Conservation (phyloP, 2,888 invertebrate genomes). For the Argyresthia albistria region DNA sequence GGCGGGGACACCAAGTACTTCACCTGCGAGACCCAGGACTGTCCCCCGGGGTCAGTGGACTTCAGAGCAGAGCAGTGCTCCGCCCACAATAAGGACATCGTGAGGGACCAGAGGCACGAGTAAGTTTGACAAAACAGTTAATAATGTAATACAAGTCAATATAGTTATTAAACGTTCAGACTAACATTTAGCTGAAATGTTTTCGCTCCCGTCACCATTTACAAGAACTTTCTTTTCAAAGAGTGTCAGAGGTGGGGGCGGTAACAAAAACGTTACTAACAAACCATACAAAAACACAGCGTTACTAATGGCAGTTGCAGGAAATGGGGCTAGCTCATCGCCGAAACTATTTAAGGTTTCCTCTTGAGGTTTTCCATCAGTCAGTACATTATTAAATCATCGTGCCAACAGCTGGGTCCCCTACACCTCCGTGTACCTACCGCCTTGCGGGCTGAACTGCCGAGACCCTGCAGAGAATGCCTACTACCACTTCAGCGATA, state of each 20-base stretch:
- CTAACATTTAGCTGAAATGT: too few species aligned
- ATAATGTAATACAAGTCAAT: too few species aligned
- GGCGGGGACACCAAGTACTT: constrained; percentile 89
- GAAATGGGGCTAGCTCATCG: too few species aligned
- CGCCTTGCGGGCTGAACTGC: constrained; percentile 92
- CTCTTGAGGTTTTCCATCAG: too few species aligned
- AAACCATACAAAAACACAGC: too few species aligned
- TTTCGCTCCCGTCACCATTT: too few species aligned
- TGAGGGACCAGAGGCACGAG: constrained; percentile 87
- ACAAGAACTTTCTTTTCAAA: too few species aligned
- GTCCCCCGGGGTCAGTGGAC: constrained; percentile 82
- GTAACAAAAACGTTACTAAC: too few species aligned
- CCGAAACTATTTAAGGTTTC: too few species aligned
- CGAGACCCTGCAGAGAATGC: constrained; percentile 93
- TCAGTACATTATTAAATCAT: not conserved
- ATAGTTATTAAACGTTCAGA: too few species aligned
- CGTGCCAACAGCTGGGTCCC: constrained; percentile 82
- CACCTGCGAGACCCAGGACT: constrained; percentile 94
- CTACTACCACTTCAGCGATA: constrained; percentile 87
- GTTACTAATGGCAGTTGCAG: too few species aligned
- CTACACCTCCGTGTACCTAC: constrained; percentile 88
- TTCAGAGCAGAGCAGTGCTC: constrained; percentile 93
- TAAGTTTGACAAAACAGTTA: constrained; percentile 36
- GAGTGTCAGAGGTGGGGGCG: too few species aligned
- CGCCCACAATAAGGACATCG: constrained; percentile 83